Conservation (phyloP, 2,113 vertebrate genomes). For the Chionomys nivalis region DNA sequence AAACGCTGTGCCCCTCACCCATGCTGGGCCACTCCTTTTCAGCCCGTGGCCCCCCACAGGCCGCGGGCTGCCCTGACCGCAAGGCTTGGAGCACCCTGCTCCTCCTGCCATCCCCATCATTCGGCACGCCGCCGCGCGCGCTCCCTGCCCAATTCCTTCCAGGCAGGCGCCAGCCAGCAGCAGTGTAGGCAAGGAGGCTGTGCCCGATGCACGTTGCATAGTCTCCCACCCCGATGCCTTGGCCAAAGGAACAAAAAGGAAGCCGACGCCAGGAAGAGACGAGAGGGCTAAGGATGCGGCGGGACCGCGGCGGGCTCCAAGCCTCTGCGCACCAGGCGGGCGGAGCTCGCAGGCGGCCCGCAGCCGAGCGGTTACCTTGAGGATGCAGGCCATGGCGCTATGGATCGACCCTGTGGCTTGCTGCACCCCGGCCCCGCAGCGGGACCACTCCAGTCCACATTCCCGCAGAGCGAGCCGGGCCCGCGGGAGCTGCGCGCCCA, state of each 20-base stretch:
- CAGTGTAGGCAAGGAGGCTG: slow-evolving; percentile 79
- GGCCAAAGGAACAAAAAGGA: slow-evolving; percentile 81
- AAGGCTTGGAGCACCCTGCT: slow-evolving; percentile 27
- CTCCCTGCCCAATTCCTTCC: slow-evolving; percentile 75
- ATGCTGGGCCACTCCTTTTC: background rate
- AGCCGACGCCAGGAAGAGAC: slow-evolving; percentile 78
- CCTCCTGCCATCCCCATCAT: slow-evolving; percentile 56
- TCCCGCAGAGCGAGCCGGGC: slow-evolving; percentile 1
- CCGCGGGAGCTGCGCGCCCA: slow-evolving; percentile 71
- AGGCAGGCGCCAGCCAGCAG: slow-evolving; percentile 76
- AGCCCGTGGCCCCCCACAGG: slow-evolving; percentile 44
- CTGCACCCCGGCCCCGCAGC: slow-evolving; percentile 81
- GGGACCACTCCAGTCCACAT: slow-evolving; percentile 37
- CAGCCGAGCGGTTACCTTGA: slow-evolving; percentile 87
- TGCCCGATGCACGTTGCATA: slow-evolving; percentile 78
- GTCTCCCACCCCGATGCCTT: slow-evolving; percentile 80
- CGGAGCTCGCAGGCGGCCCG: slow-evolving; percentile 83
- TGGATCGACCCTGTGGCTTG: slow-evolving; percentile 74
- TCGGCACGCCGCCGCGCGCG: slow-evolving; percentile 71
- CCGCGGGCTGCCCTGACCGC: slow-evolving; percentile 36
- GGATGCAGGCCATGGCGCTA: slow-evolving; percentile 89
- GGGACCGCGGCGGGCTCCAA: slow-evolving; percentile 71
- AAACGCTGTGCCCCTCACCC: background rate
- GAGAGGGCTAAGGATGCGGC: slow-evolving; percentile 80
- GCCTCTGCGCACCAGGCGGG: slow-evolving; percentile 75